Evolutionary conservation across 2,113 vertebrate species (phyloP), one percentile per base, ranked within the genome.

Genomic region (Osmerus eperlanus): DNA sequence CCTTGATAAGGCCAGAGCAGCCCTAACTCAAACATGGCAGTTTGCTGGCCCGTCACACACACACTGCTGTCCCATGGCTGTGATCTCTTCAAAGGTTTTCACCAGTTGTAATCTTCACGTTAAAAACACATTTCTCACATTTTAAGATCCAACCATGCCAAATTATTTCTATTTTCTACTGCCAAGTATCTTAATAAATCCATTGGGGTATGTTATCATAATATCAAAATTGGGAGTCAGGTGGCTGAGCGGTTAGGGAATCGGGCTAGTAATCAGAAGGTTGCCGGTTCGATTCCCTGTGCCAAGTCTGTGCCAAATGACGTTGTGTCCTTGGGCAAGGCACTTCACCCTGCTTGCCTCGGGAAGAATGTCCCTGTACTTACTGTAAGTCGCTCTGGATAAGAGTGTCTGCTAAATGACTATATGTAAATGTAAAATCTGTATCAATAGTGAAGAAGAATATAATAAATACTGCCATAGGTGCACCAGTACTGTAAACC

Each of bases 151-250:
- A n/a, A 56, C 9, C 23, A 47, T 13, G 56, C 59, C 62, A 47
- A 65, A 65, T 73, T 52, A 12, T 23, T 51, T 14, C 59, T 28
- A 60, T 4, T 16, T 18, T 68, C 25, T 67, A 12, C 21, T 58
- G 68, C 64, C 65, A 72, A 53, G n/a, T n/a, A 2, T 59, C 32
- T 56, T 19, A 73, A 62, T 68, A 15, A n/a, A 54, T 13, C 16
- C 19, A 23, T 73, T 9, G 55, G 23, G 47, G 51, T 68, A 55
- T 62, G 8, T 65, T 12, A 70, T 77, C 56, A 60, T 61, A 61
- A 28, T 23, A 23, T 23, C 23, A 23, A 23, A 23, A 23, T 23
- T 23, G 23, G 23, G 23, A 23, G 23, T 23, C 23, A 23, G 23
- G 23, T 23, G 23, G 23, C 23, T 23, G 23, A 23, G 23, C 23